Base-by-base conservation (phyloP, 2,113 vertebrate genomes). In the Turnix velox region DNA sequence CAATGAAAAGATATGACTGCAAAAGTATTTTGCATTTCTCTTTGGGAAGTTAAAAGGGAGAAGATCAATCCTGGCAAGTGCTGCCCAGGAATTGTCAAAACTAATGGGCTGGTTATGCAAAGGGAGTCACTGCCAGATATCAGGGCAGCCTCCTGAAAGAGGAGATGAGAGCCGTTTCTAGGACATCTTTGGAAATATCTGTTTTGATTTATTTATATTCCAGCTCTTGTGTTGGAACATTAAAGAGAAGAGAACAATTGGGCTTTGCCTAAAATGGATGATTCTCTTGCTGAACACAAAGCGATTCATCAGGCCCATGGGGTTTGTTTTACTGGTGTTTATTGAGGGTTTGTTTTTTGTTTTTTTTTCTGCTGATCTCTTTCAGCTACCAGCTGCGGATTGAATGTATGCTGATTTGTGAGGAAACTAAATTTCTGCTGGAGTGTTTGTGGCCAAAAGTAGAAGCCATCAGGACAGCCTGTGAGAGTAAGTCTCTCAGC, bases 381-480 rank as follows among this genome's bases (percentile, higher is more conserved):
- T 62, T 22, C 94, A 99, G 99, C 96, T 99, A 99, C 95, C 98
- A 98, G 94, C 91, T 99, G 87, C 97, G 98, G 83, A 98, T 99
- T 67, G 98, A 99, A 85, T 99, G 98, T 77, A 99, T 99, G 99
- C 92, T 98, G 95, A 95, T 98, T 84, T 99, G 98, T 14, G 99
- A 99, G 92, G 98, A 99, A 95, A 97, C 98, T 0, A 94, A 93
- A 31, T 88, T 97, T 11, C 88, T 98, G 57, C 86, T 99, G 96
- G 98, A 99, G 52, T 98, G 97, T 97, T 97, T 99, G 90, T 97
- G 51, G 81, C 99, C 99, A 81, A 99, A 98, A 97, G 98, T 96
- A 54, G 96, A 97, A 96, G 94, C 98, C 87, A 83, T 99, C 74
- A 98, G 98, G 43, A 93, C 89, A 61, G 99, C 99, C 84, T 99